These are phyloP conservation scores for Equus przewalskii DNA, from an alignment of 2,113 vertebrate species.

Conservation along the genomic window DNA sequence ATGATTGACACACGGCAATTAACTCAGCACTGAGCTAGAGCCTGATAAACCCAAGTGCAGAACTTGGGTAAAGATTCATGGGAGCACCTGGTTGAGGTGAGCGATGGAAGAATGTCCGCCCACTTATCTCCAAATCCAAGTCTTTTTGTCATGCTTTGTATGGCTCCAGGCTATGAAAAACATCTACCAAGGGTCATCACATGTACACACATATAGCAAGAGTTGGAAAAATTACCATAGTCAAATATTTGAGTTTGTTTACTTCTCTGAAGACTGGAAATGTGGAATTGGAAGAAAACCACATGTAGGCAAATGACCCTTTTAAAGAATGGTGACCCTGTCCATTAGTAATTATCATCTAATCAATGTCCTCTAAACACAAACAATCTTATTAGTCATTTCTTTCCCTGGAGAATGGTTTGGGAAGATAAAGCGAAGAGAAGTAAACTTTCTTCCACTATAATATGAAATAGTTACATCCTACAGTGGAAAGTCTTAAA, in stretches of 20 bases:
- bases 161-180: background rate
- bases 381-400: background rate
- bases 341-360: background rate
- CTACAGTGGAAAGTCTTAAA: background rate
- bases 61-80: background rate
- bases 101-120: background rate
- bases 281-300: background rate
- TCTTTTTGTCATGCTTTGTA: background rate
- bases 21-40: background rate
- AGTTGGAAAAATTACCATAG: background rate
- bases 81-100: background rate
- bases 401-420: background rate
- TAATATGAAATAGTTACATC: background rate
- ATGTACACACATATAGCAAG: background rate
- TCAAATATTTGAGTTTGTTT: background rate
- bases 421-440: background rate
- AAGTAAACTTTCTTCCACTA: background rate
- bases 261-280: background rate
- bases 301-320: background rate
- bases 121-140: background rate
- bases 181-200: background rate
- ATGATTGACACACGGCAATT: background rate
- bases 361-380: background rate
- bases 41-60: background rate
- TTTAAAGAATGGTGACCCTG: background rate